Evolutionary conservation across 2,888 invertebrate genomes (phyloP).

Genomic region (Gymnoscelis rufifasciata): DNA sequence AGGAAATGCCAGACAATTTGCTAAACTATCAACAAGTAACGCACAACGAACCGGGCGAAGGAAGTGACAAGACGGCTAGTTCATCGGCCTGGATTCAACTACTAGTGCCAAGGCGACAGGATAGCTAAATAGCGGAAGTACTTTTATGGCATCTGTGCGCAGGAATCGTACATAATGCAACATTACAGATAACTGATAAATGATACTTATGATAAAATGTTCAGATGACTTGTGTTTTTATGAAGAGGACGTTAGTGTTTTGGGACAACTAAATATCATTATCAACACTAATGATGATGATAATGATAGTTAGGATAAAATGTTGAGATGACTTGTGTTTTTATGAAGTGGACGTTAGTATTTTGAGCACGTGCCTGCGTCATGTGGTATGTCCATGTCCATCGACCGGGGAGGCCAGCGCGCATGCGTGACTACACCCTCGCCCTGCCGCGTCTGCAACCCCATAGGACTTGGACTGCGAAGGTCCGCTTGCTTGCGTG

Average conservation of each 20-base stretch:
- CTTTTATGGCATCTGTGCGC: slow-evolving; percentile 23
- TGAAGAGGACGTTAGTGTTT: too few relatives aligned
- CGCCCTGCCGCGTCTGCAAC: slow-evolving; percentile 43
- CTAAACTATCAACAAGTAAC: slow-evolving; percentile 17
- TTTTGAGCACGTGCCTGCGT: slow-evolving; percentile 58
- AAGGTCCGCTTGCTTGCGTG: slow-evolving; percentile 30
- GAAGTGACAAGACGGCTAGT: slow-evolving; percentile 60
- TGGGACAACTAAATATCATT: too few relatives aligned
- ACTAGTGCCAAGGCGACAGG: slow-evolving; percentile 48
- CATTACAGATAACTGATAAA: background rate
- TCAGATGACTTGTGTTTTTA: too few relatives aligned
- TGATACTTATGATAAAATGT: too few relatives aligned
- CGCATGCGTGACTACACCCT: slow-evolving; percentile 63
- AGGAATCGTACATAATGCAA: slow-evolving; percentile 1
- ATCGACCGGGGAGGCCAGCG: slow-evolving; percentile 55
- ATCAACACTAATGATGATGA: too few relatives aligned
- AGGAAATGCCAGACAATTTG: slow-evolving; percentile 1
- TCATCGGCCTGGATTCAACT: slow-evolving; percentile 65
- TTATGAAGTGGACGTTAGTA: too few relatives aligned
- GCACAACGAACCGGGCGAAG: slow-evolving; percentile 40
- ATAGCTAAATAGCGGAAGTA: slow-evolving; percentile 52
- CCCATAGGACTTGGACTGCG: slow-evolving; percentile 30
- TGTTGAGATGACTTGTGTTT: too few relatives aligned
- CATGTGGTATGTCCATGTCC: slow-evolving; percentile 51
- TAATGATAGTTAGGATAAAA: too few relatives aligned